Base-by-base conservation (phyloP, 2,797 vertebrate species). In the Taeniopygia guttata region DNA sequence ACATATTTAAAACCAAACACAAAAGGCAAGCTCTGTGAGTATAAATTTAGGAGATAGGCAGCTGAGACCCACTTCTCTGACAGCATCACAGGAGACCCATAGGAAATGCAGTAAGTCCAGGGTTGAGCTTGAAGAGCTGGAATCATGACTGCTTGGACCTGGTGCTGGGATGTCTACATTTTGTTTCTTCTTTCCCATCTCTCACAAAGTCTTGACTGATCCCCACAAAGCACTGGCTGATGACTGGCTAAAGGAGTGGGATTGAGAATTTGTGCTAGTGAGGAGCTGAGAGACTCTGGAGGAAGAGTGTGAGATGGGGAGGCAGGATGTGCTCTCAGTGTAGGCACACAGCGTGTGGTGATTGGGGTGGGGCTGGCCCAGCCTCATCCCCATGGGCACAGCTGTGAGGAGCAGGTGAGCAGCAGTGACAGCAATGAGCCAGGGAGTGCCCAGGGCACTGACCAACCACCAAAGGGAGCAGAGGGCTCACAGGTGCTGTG, bases 101-200 rank as follows among this genome's bases (percentile, higher is more conserved):
- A 27, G 64, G 60, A 82, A 75, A 45, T 1, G 4, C 32, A n/a
- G 16, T 51, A 69, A 15, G 82, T 54, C 27, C 52, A 32, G 26
- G 10, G 7, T 5, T 78, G 23, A 25, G 17, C 45, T 30, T 32
- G 29, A 38, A 59, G 23, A 76, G 16, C 27, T 54, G 36, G 19
- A 59, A 64, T 40, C 5, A 5, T 43, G 54, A 7, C 20, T 55
- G 13, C 60, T 42, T 3, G 0, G 23, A 48, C 11, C n/a, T 56
- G 32, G 9, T 70, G 42, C 25, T 81, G 62, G 19, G 13, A 15
- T 34, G 26, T 55, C 34, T 0, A 1, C 0, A 0, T 42, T 60
- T 55, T 21, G 9, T 32, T 13, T 14, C 10, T 6, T 84, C 17
- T 84, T 52, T 49, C 13, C 13, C 14, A 20, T 54, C 17, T 29